Base-by-base conservation (phyloP, 2,797 vertebrate species). In the Sparus aurata region DNA sequence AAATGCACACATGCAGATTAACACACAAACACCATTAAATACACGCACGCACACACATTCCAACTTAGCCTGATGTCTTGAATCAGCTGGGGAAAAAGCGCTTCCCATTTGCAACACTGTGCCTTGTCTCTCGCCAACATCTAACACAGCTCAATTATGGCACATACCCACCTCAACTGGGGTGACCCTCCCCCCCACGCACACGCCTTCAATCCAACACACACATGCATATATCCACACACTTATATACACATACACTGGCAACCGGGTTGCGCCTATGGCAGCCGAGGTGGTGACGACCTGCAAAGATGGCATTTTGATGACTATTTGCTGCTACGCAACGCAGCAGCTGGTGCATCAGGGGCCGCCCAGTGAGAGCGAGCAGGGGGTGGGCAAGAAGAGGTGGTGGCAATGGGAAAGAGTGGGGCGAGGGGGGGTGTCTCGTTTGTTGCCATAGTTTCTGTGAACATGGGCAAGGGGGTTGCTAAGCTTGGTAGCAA, bases 341-440 rank as follows among this genome's bases (percentile, higher is more conserved):
- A 93, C 88, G 79, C 89, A 92, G 93, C 95, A 95, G 95, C 95
- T 95, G 95, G 92, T 95, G 89, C 91, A 90, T 89, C 90, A 82
- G 79, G 88, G 91, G 86, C 88, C 72, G 79, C 87, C 85, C 75
- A 74, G 89, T 6, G 81, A 91, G 90, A 77, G 86, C 23, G 73
- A 83, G 85, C 71, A 53, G 83, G 85, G 85, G 89, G 86, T 54
- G 82, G 84, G 85, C 63, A 86, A 79, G 73, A 73, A 73, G 87
- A 75, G 75, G 82, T 67, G 80, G 77, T 65, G 86, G 85, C 73
- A 80, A 58, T 62, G 78, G 79, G 84, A 70, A 63, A 43, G 80
- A 75, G 85, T 67, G 58, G 87, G 61, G 84, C 54, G 75, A 58
- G 27, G 22, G 22, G 47, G 73, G 74, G 47, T 73, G 54, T 75